Conservation (phyloP, 2,797 vertebrate species). For the Streptopelia turtur region DNA sequence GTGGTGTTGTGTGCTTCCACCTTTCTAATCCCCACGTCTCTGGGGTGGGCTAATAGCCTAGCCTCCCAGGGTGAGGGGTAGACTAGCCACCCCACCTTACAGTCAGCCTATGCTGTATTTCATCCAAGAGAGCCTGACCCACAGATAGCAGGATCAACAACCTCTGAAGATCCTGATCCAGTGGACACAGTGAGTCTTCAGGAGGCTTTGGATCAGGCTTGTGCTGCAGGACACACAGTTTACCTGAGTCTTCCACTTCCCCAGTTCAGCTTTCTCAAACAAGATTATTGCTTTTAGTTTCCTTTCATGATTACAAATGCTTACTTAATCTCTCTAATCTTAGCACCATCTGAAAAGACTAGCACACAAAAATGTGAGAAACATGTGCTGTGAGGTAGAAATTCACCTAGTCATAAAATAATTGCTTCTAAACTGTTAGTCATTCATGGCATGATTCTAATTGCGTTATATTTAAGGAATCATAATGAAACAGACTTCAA, state of each 20-base stretch:
- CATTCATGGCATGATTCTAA: conserved; percentile 51
- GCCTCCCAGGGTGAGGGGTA: background rate
- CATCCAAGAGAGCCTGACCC: background rate
- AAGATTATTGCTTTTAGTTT: background rate
- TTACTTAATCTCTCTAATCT: background rate
- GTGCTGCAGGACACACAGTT: background rate
- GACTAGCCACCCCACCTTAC: background rate
- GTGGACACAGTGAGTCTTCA: background rate
- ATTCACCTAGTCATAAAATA: conserved; percentile 53
- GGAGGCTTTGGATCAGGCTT: background rate
- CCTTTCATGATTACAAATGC: background rate
- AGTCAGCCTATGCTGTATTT: background rate
- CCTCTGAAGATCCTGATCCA: background rate
- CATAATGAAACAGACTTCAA: conserved; percentile 53
- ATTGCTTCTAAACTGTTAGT: conserved; percentile 58
- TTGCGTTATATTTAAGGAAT: conserved; percentile 41
- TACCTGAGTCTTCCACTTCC: accelerated
- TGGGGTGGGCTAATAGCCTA: background rate
- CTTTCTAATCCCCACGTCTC: background rate
- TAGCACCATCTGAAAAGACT: background rate
- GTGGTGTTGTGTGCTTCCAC: background rate
- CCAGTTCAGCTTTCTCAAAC: background rate
- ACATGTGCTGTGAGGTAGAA: conserved; percentile 28
- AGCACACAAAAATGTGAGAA: background rate
- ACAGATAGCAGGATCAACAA: accelerated